Percentiles rank a stretch among this genome's conserved stretches.
These are phyloP conservation scores for Ichneumon xanthorius DNA, from an alignment of 2,888 invertebrate genomes.

Conservation along the genomic window DNA sequence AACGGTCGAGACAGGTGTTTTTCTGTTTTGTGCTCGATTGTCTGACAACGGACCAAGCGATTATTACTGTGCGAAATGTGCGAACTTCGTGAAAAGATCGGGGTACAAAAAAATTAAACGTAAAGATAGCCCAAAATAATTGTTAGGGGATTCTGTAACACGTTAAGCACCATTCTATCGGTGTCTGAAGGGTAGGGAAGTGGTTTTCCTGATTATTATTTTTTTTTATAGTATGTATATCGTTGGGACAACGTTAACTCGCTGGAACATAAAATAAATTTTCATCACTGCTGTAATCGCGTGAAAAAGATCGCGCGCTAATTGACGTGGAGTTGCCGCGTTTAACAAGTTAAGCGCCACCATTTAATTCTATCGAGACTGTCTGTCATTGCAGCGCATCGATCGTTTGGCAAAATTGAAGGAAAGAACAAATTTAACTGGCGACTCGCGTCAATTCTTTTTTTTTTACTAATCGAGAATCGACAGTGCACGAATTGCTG, in stretches of 20 bases:
- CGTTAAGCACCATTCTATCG: slow-evolving; percentile 71
- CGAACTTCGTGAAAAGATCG: slow-evolving; percentile 60
- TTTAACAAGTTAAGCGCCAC: slow-evolving; percentile 70
- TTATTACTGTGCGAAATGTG: slow-evolving; percentile 62
- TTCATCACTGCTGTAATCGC: slow-evolving; percentile 40
- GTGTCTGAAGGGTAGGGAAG: slow-evolving; percentile 29
- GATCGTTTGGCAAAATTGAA: not conserved
- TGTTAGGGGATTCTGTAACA: slow-evolving; percentile 64
- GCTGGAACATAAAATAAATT: slow-evolving; percentile 66
- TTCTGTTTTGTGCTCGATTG: slow-evolving; percentile 50
- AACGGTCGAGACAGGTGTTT: slow-evolving; percentile 36
- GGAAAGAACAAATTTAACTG: slow-evolving; percentile 14
- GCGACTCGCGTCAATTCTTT: slow-evolving; percentile 12
- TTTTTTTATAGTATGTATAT: not conserved
- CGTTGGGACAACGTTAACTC: slow-evolving; percentile 54
- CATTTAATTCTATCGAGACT: slow-evolving; percentile 22
- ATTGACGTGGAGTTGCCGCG: slow-evolving; percentile 37
- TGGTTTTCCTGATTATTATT: not conserved
- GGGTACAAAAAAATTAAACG: slow-evolving; percentile 46
- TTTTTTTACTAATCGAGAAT: not conserved
- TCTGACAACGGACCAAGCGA: slow-evolving; percentile 27
- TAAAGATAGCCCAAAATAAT: slow-evolving; percentile 9
- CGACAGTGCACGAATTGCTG: slow-evolving; percentile 53
- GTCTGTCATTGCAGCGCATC: not conserved
- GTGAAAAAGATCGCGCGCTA: slow-evolving; percentile 31